Evolutionary conservation across 2,797 vertebrate genomes (phyloP).

Genomic region (Lithobates sylvaticus): DNA sequence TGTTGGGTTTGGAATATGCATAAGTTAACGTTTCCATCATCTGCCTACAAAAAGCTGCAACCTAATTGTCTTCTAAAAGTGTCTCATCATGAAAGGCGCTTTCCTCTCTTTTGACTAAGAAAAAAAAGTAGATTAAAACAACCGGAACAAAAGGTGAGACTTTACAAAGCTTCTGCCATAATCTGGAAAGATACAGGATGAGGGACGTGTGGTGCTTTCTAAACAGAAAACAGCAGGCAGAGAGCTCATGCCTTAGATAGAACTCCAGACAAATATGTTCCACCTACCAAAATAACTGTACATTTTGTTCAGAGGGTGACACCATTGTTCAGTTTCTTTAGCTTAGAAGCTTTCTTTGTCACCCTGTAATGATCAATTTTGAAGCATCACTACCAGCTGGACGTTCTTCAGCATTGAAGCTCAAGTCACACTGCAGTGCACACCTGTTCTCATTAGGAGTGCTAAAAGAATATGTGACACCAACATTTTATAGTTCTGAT

Average conservation of each 20-base stretch:
- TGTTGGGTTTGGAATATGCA: conserved; percentile 17
- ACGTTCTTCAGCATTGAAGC: background rate
- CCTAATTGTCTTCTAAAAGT: conserved; percentile 29
- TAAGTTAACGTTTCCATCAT: conserved; percentile 24
- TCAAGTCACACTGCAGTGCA: background rate
- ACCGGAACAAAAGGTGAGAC: conserved; percentile 1
- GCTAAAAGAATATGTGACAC: too few relatives aligned
- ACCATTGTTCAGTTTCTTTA: too few relatives aligned
- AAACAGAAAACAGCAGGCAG: background rate
- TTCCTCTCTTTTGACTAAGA: background rate
- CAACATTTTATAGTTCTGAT: too few relatives aligned
- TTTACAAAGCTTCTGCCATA: background rate
- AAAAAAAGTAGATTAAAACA: conserved; percentile 11
- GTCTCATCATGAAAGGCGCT: conserved; percentile 12
- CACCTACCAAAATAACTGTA: background rate
- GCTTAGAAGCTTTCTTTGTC: background rate
- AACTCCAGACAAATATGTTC: background rate
- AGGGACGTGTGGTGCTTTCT: background rate
- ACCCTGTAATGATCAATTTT: background rate
- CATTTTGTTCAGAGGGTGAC: background rate
- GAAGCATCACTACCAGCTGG: background rate
- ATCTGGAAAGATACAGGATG: background rate
- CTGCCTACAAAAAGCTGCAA: conserved; percentile 24
- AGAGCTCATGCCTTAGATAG: background rate
- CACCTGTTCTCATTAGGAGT: background rate